phyloP scores from a whole-genome alignment of 2,888 invertebrate species.

The Epirrhoe alternata region DNA sequence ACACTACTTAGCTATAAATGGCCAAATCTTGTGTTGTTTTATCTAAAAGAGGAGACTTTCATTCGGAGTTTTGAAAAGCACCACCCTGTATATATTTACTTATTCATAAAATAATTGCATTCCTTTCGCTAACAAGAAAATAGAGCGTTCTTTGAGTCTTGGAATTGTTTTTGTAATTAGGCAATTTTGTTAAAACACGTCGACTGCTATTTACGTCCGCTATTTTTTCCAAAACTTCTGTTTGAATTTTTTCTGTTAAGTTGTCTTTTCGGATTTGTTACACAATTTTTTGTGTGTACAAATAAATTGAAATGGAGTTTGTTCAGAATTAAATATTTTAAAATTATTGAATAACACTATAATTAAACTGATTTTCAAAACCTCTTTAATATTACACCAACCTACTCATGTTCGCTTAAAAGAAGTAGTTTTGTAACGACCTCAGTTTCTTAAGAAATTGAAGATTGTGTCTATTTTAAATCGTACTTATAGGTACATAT shows the following conservation, averaged over 20 bases:
- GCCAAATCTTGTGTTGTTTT: neutral
- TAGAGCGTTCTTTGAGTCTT: conserved; percentile 15
- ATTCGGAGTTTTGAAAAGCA: neutral
- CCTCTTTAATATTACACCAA: no score
- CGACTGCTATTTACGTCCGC: neutral
- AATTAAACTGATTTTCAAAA: no score
- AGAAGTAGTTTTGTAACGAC: neutral
- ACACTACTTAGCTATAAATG: no score
- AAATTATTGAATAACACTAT: no score
- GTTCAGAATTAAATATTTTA: no score
- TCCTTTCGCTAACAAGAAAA: conserved; percentile 23
- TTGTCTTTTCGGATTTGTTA: no score
- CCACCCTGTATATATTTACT: conserved; percentile 8
- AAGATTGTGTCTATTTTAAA: conserved; percentile 8
- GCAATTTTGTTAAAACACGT: neutral
- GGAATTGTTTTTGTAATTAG: conserved; percentile 12
- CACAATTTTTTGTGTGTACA: no score
- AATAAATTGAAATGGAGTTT: no score
- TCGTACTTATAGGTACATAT: neutral
- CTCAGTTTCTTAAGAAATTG: neutral
- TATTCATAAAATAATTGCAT: conserved; percentile 26
- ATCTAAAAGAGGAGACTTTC: neutral
- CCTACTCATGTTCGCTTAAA: neutral
- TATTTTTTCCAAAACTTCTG: no score
- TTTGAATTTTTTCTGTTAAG: no score